Conservation (phyloP, 1,140 invertebrate species). For the Philopotamus ludificatus region DNA sequence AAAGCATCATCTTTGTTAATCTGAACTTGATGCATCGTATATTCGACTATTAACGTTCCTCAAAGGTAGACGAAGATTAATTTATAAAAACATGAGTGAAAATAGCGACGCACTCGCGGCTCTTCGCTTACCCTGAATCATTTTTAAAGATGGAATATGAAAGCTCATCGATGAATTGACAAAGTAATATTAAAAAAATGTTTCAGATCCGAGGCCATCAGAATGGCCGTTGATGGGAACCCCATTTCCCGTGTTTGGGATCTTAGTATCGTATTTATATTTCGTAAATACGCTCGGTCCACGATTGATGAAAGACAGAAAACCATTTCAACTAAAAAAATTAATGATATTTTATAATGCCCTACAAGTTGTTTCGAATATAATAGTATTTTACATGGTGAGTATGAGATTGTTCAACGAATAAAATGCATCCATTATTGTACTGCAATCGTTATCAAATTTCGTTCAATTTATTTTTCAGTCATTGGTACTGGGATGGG, state of each 20-base stretch:
- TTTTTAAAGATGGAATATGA: too few species aligned
- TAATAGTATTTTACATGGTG: conserved; percentile 64
- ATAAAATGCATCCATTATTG: too few species aligned
- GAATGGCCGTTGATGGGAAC: conserved; percentile 62
- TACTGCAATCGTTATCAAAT: too few species aligned
- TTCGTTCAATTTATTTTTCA: conserved; percentile 44
- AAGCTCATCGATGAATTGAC: neutral
- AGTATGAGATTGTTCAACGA: conserved; percentile 40
- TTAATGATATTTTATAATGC: conserved; percentile 76
- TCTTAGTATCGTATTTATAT: conserved; percentile 67
- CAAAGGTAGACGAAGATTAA: too few species aligned
- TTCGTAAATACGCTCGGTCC: conserved; percentile 70
- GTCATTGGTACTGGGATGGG: conserved; percentile 50
- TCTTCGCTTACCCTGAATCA: neutral
- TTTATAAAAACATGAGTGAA: neutral
- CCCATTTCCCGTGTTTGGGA: conserved; percentile 56
- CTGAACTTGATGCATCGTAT: too few species aligned
- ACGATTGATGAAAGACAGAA: conserved; percentile 68
- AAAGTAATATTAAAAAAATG: neutral
- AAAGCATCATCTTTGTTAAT: neutral
- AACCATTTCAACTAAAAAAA: conserved; percentile 69
- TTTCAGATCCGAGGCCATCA: conserved; percentile 62
- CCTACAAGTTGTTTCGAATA: conserved; percentile 66
- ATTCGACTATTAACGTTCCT: too few species aligned
- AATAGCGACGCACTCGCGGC: neutral